Conservation (phyloP, 2,888 invertebrate genomes). For the Platynereis dumerilii region DNA sequence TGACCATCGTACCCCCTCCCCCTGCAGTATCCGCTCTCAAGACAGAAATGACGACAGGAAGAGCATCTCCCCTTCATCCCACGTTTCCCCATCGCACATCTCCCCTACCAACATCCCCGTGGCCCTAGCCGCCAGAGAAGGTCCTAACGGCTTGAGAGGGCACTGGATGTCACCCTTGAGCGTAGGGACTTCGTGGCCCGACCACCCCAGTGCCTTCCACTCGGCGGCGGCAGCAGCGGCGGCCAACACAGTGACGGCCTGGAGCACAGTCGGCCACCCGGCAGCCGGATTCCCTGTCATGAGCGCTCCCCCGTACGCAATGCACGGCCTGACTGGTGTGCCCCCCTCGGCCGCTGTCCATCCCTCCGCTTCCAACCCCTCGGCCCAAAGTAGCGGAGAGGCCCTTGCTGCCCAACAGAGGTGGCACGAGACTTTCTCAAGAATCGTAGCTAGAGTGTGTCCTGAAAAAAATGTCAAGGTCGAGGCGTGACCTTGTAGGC, state of each 20-base stretch:
- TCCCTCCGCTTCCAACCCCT: too few relatives aligned
- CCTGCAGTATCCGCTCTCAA: too few relatives aligned
- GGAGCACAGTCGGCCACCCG: constrained; percentile 15
- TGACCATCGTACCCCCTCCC: not conserved
- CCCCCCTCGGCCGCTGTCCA: constrained; percentile 7
- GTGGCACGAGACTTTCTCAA: constrained; percentile 26
- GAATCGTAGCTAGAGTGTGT: constrained; percentile 23
- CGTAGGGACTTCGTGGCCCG: not conserved
- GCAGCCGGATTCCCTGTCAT: constrained; percentile 23
- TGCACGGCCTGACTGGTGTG: not conserved
- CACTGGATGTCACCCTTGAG: constrained; percentile 1
- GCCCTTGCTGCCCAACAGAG: constrained; percentile 21
- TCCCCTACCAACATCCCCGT: not conserved
- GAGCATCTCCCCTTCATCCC: constrained; percentile 7
- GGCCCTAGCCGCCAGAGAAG: constrained; percentile 4
- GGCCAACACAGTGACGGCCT: constrained; percentile 8
- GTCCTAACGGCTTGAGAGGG: constrained; percentile 2
- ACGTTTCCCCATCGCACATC: not conserved
- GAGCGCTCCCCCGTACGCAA: constrained; percentile 15
- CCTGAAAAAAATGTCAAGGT: constrained; percentile 13
- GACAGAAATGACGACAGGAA: not conserved
- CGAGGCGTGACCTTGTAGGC: constrained; percentile 12
- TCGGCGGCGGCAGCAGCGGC: not conserved
- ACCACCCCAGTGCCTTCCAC: constrained; percentile 26
- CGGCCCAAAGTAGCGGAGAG: constrained; percentile 8